Base-by-base conservation (phyloP, 2,888 invertebrate species). In the Lumbricus terrestris region DNA sequence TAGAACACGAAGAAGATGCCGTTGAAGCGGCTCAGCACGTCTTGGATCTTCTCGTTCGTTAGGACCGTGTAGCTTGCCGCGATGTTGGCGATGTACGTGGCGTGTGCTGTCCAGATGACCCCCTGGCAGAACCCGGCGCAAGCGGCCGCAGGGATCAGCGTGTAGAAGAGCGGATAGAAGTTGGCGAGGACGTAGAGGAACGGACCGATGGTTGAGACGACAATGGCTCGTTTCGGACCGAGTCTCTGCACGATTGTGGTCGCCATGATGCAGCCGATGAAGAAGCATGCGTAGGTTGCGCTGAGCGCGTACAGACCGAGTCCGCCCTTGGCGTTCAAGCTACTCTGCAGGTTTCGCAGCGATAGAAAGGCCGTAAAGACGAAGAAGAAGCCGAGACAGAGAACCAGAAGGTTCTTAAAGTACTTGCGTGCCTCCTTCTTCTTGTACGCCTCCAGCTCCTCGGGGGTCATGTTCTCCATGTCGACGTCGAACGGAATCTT, bases 321-420 rank as follows among this genome's bases (percentile, higher is more conserved):
- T 13, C 94, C 94, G 20, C 93, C 93, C 37, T 93, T 93, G 47
- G 93, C 92, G 91, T 94, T 94, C 82, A 94, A 89, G 90, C 94
- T 94, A 91, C 94, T 94, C 91, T 94, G 94, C 20, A 94, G 92
- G 91, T 94, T 94, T 29, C 94, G 91, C 37, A 94, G 91, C 0
- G 94, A 93, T 13, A 93, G 93, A 89, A 93, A 93, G 11, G 94
- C 93, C 40, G 93, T 93, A 91, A 93, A 93, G 37, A 94, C 92
- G 18, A 94, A 91, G 90, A 93, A 93, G 88, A 94, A 92, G 34
- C 91, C 90, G 1, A 93, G 89, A 89, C 94, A 93, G 11, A 94
- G 92, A 13, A 93, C 92, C 29, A 94, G 89, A 38, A 94, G 92
- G 90, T 94, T 94, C 89, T 93, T 93, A 83, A 92, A 92, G 90